phyloP scores from a whole-genome alignment of 1,140 invertebrate genomes.

The Apis cerana region DNA sequence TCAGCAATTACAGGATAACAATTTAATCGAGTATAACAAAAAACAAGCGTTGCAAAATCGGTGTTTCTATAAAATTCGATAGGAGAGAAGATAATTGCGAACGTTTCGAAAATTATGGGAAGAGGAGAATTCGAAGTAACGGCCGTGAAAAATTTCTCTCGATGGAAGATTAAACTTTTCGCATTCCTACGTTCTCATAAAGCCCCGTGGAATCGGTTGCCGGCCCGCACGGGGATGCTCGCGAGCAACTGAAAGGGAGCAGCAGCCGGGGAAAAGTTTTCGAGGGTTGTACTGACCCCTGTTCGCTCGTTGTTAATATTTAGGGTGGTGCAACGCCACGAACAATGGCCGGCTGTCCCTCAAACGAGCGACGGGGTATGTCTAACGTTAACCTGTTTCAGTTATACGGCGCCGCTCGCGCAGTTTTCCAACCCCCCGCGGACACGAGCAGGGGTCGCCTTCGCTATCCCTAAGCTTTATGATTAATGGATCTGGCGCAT shows the following conservation, averaged over 20 bases:
- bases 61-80: too few species aligned
- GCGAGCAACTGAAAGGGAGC: constrained; percentile 26
- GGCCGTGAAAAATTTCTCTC: constrained; percentile 20
- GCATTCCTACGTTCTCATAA: constrained; percentile 44
- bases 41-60: too few species aligned
- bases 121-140: not conserved
- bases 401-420: constrained; percentile 57
- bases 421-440: constrained; percentile 32
- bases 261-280: constrained; percentile 54
- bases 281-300: constrained; percentile 75
- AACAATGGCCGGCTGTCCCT: constrained; percentile 72
- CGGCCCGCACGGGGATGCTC: constrained; percentile 37
- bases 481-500: constrained; percentile 77
- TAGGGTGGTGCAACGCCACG: constrained; percentile 75
- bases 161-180: constrained; percentile 38
- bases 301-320: constrained; percentile 79
- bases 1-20: too few species aligned
- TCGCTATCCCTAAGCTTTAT: constrained; percentile 69
- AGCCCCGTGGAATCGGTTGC: not conserved
- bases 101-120: not conserved
- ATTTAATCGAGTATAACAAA: too few species aligned
- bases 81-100: too few species aligned
- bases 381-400: constrained; percentile 75
- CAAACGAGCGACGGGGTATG: constrained; percentile 63
- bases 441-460: not conserved